Conservation (phyloP, 2,113 vertebrate genomes). For the Heptranchias perlo region DNA sequence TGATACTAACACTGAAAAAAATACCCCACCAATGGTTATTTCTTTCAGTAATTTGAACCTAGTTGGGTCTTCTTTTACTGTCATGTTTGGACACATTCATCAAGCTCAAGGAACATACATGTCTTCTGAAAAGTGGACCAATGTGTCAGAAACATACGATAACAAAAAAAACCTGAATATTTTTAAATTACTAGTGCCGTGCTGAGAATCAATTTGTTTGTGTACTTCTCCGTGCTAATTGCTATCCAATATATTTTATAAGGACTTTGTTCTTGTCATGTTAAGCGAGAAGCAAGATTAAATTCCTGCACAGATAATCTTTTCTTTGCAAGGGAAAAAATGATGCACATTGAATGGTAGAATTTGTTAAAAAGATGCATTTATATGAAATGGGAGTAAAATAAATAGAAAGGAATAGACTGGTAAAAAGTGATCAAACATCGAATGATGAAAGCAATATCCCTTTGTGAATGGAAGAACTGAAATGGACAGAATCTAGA, state of each 20-base stretch:
- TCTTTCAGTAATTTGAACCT: neutral
- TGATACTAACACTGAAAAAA: neutral
- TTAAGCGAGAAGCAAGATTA: neutral
- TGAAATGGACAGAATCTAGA: neutral
- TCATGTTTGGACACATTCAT: neutral
- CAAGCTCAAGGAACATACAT: neutral
- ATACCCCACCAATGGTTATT: neutral
- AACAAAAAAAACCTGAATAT: neutral
- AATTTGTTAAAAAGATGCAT: neutral
- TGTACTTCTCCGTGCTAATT: neutral
- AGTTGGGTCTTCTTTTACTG: neutral
- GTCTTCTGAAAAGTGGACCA: neutral
- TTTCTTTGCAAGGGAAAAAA: neutral
- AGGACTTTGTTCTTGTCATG: neutral
- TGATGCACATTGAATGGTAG: neutral
- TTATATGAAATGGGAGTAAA: neutral
- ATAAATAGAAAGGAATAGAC: neutral
- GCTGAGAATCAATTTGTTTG: neutral
- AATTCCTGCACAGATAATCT: neutral
- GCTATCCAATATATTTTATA: neutral
- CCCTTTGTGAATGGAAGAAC: neutral
- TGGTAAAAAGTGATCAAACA: neutral
- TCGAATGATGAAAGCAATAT: neutral
- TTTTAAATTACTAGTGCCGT: neutral
- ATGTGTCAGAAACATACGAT: neutral